Base-by-base conservation (phyloP, 2,888 invertebrate species). In the Scaptomyza cyrtandrae region DNA sequence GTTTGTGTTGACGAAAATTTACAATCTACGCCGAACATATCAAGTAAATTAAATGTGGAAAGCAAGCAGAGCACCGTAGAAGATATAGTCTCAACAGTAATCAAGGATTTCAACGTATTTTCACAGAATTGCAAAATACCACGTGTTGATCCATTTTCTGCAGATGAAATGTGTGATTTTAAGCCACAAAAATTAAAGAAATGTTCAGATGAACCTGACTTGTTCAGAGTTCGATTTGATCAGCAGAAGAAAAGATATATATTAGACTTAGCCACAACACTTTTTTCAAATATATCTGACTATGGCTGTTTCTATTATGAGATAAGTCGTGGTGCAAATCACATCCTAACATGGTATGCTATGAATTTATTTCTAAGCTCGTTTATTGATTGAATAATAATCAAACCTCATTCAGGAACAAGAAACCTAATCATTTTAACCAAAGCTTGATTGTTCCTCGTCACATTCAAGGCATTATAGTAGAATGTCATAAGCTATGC, bases 61-160 rank as follows among this genome's bases (percentile, higher is more conserved):
- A 3, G 3, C 3, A 6, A 9, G 1, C 16, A 3, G 14, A 9
- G 5, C 6, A 35, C 6, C 9, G 0, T 4, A 6, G 11, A 3
- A 6, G 16, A 2, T 35, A 4, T 9, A 3, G 9, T 11, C 9
- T 11, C 14, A 10, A 1, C 1, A 5, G 1, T 6, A 9, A 9
- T 13, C 0, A 27, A 50, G 0, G 35, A 31, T 11, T 67, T 72
- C 9, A 13, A 19, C 7, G 55, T 73, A 0, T 62, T 72, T 92
- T 94, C 93, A 78, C 90, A 93, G 19, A 93, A 93, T 80, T 95
- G 95, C 82, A 93, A 93, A 80, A 95, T 95, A 86, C 93, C 94
- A 6, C 93, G 94, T 53, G 77, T 94, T 68, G 93, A 94, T 80
- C 93, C 94, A 7, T 94, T 94, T 74, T 93, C 94, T 55, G 44